Base-by-base conservation (phyloP, 2,113 vertebrate genomes). In the Stercorarius parasiticus region DNA sequence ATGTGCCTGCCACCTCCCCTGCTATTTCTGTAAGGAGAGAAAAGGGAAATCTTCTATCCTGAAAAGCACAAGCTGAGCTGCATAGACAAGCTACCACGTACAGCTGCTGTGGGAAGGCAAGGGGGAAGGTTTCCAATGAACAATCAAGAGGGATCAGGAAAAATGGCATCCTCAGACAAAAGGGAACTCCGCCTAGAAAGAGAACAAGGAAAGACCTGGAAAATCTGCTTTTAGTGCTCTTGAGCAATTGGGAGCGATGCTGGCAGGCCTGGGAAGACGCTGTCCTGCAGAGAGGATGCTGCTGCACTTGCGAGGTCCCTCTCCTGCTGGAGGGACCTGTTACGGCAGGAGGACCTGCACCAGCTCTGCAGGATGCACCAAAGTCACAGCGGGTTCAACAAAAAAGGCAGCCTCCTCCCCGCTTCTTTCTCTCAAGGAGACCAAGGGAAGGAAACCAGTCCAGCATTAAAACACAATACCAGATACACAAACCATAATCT, bases 41-140 rank as follows among this genome's bases (percentile, higher is more conserved):
- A 91, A 79, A 84, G 14, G 47, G 30, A 64, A 66, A 64, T 80
- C 23, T 56, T 52, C 38, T 27, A 0, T 34, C 29, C 55, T 65
- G 59, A 78, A 74, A 80, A 87, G 34, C 30, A 69, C 0, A 1
- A 84, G 40, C 45, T 76, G 36, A 86, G 53, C 42, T 36, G 53
- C 70, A 77, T 0, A 42, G 70, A 56, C 23, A 43, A 0, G 2
- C 21, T 66, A 17, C 11, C 43, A 18, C 1, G 0, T 36, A 42
- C 7, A 40, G 61, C 11, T 85, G 49, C 53, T 82, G 11, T 25
- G 65, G 30, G 29, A 86, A 52, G 15, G 55, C 21, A 22, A 16
- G 17, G 0, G 1, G 52, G 53, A 79, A 77, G 10, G 29, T 56
- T 14, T 79, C 45, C 55, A 64, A 34, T 2, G 38, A 91, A 50